phyloP scores from a whole-genome alignment of 2,888 invertebrate species.

The Caenorhabditis doughertyi region DNA sequence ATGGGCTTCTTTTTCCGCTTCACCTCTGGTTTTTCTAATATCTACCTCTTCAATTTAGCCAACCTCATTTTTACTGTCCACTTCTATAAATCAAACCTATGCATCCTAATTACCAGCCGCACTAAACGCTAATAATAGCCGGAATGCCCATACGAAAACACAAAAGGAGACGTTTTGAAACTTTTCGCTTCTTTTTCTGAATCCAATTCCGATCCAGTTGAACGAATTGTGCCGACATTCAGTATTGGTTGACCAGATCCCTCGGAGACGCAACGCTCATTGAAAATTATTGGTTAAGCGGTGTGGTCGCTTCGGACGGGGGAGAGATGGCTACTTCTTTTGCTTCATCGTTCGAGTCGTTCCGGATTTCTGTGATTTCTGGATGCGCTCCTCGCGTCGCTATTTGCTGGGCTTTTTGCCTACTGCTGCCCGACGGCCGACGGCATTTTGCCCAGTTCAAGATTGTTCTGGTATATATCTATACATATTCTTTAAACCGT shows the following conservation, averaged over 20 bases:
- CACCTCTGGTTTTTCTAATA: neutral
- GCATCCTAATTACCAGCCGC: constrained; percentile 56
- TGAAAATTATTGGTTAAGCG: constrained; percentile 62
- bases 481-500: constrained; percentile 31
- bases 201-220: constrained; percentile 53
- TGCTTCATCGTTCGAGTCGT: constrained; percentile 48
- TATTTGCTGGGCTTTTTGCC: constrained; percentile 31
- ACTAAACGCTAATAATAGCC: constrained; percentile 63
- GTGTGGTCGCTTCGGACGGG: constrained; percentile 32
- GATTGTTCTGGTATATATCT: constrained; percentile 46
- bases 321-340: constrained; percentile 17
- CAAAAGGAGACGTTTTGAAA: constrained; percentile 62
- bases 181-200: constrained; percentile 16
- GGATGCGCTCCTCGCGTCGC: constrained; percentile 35
- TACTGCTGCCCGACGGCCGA: constrained; percentile 7
- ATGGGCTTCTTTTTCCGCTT: neutral
- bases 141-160: constrained; percentile 56
- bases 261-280: constrained; percentile 38
- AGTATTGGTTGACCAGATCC: constrained; percentile 1
- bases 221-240: constrained; percentile 48
- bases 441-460: constrained; percentile 38
- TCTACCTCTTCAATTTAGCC: neutral
- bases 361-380: constrained; percentile 61
- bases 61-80: constrained; percentile 35
- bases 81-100: constrained; percentile 56